phyloP scores from a whole-genome alignment of 1,140 invertebrate genomes.

The Panagrolaimus sp. region DNA sequence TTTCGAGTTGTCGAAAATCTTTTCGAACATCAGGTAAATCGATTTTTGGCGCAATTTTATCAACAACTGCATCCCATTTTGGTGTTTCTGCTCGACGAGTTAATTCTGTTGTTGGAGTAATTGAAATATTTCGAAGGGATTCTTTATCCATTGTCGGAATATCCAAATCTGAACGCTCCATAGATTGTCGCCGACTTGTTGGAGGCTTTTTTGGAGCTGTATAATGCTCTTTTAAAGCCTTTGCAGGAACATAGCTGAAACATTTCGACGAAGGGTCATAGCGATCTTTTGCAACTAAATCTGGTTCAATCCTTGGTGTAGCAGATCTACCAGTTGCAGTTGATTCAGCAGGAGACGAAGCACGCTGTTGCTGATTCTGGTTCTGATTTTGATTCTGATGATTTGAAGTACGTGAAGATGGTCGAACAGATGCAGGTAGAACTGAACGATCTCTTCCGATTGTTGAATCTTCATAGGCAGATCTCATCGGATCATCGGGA shows the following conservation, averaged over 20 bases:
- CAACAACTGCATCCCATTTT: conserved; percentile 57
- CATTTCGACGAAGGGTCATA: conserved; percentile 56
- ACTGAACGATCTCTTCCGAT: conserved; percentile 41
- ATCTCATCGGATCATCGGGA: conserved; percentile 30
- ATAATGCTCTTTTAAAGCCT: conserved; percentile 56
- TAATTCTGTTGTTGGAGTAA: conserved; percentile 18
- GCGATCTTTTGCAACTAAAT: conserved; percentile 54
- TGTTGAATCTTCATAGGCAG: conserved; percentile 30
- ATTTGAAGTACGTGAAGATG: conserved; percentile 19
- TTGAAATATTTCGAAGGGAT: conserved; percentile 15
- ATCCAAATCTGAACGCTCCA: conserved; percentile 21
- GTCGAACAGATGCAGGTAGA: conserved; percentile 45
- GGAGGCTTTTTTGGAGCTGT: conserved; percentile 39
- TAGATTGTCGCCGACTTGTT: conserved; percentile 9
- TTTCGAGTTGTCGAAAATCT: conserved; percentile 7
- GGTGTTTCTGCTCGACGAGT: conserved; percentile 40
- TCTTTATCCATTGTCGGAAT: conserved; percentile 20
- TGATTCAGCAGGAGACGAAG: conserved; percentile 12
- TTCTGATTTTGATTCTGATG: neutral
- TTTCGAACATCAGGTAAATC: conserved; percentile 10
- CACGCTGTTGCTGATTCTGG: neutral
- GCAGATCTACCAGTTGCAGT: neutral
- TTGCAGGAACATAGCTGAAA: conserved; percentile 57
- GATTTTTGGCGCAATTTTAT: conserved; percentile 32
- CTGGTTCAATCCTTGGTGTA: conserved; percentile 48